Evolutionary conservation across 2,797 vertebrate genomes (phyloP), one percentile per base, ranked within the genome.

Genomic region (Tokudaia tokunoshimensis): DNA sequence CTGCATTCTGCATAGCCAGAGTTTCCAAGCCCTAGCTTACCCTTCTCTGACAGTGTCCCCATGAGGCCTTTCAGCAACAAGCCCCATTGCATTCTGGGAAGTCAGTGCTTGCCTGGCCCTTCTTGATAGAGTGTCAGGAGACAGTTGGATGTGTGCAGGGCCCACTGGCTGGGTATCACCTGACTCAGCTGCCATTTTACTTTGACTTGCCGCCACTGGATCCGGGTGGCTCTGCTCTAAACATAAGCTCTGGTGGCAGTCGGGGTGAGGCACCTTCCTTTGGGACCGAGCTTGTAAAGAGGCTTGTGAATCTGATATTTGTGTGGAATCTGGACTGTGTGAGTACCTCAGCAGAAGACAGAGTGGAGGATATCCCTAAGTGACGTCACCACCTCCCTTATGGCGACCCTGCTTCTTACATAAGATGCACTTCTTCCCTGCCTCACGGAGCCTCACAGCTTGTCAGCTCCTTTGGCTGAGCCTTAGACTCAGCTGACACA

Each of bases 11-110:
- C 4, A 1, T 12, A 57, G 37, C 12, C 29, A 8, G 50, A 20
- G 22, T 0, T 2, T 14, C 31, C 0, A 0, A 15, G 6, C 3
- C 44, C 0, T 0, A 17, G 9, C 19, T 13, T 47, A 0, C 2
- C 76, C 2, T 14, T 0, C 6, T 20, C 15, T 0, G 1, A 8
- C 0, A 0, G 0, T 3, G 37, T n/a, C 5, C 26, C 82, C 1
- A 2, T 1, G 22, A 47, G 41, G 29, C 19, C 12, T 12, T 20
- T 4, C 47, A 37, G 24, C 47, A 44, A 26, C 15, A 4, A 0
- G 9, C 37, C 0, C 0, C 3, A 0, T 4, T 17, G 44, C 1
- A 6, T 34, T 61, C 70, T 57, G 44, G 11, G n/a, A 12, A 11
- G 17, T n/a, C n/a, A 8, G 17, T 7, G 1, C 17, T 3, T 20